Evolutionary conservation across 2,797 vertebrate genomes (phyloP).

Genomic region (Acridotheres tristis): DNA sequence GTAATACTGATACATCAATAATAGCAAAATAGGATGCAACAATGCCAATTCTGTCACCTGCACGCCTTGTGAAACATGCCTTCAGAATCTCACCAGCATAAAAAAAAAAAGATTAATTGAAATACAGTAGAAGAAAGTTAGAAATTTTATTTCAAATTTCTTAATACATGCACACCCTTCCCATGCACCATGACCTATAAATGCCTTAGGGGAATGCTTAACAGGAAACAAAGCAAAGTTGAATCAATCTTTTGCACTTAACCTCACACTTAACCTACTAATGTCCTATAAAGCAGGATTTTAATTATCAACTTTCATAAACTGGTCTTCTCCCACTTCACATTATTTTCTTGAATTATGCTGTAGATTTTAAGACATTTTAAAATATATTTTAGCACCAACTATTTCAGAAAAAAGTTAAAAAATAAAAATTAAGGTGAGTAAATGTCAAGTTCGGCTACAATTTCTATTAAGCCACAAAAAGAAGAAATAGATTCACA

Average conservation of each 20-base stretch:
- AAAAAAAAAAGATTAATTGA: background rate
- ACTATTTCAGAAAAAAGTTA: rapidly evolving
- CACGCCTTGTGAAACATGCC: background rate
- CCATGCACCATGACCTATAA: background rate
- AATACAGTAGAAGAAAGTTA: background rate
- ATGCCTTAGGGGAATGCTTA: background rate
- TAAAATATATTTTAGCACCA: background rate
- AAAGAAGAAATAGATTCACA: background rate
- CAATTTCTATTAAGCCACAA: background rate
- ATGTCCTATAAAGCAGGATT: background rate
- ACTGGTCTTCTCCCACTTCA: background rate
- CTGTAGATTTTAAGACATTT: background rate
- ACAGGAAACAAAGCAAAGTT: background rate
- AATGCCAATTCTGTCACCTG: background rate
- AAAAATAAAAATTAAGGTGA: background rate
- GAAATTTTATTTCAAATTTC: background rate
- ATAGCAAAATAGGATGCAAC: background rate
- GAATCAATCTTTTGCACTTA: background rate
- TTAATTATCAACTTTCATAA: background rate
- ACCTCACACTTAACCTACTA: background rate
- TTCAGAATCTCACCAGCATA: background rate
- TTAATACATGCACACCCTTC: background rate
- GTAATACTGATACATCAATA: background rate
- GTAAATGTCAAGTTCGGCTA: background rate
- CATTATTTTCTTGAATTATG: background rate